Percentiles rank a stretch among this genome's conserved stretches.
Evolutionary conservation across 2,113 vertebrate genomes (phyloP).

Genomic region (Rissa tridactyla): DNA sequence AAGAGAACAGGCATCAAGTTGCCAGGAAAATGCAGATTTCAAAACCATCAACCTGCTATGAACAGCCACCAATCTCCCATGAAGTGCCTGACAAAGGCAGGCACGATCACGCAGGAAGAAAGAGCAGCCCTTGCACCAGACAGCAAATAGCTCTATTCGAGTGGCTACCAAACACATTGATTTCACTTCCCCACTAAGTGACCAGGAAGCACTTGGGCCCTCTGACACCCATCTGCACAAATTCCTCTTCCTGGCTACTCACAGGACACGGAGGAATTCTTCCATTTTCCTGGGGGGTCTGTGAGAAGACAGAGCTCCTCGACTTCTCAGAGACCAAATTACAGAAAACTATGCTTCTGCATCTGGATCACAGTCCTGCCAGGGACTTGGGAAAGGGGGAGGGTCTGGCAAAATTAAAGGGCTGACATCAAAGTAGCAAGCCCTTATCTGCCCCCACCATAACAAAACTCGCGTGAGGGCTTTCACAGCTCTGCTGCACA

Average conservation of each 20-base stretch:
- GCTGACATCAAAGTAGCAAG: neutral
- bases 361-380: neutral
- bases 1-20: neutral
- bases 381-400: too few species aligned
- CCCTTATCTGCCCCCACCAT: neutral
- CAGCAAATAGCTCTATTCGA: neutral
- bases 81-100: neutral
- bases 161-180: accelerated
- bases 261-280: accelerated
- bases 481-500: neutral
- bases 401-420: neutral
- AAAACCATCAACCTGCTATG: neutral
- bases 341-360: neutral
- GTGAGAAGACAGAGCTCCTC: neutral
- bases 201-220: neutral
- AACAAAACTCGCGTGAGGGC: neutral
- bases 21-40: neutral
- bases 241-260: neutral
- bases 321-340: neutral
- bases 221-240: neutral
- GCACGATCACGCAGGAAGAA: neutral
- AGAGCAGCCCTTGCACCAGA: neutral
- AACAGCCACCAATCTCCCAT: neutral
- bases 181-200: neutral
- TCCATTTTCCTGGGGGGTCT: too few species aligned